Conservation (phyloP, 2,888 invertebrate genomes). For the Leistus spinibarbis region DNA sequence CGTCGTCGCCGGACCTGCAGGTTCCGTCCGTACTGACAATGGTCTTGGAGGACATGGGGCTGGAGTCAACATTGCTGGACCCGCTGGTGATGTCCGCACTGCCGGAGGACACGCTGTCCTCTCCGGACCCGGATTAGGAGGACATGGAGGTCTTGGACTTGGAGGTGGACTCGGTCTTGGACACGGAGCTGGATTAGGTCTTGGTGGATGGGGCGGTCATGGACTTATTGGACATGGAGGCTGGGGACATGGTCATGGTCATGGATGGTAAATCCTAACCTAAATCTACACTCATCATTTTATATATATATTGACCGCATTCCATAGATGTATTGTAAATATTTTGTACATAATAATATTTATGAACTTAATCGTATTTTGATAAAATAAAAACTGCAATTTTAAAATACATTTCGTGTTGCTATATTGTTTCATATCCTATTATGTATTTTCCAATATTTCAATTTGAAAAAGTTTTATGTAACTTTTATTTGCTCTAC, state of each 20-base stretch:
- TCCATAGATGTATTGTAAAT: constrained; percentile 4
- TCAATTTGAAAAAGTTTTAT: not conserved
- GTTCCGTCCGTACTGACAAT: constrained; percentile 10
- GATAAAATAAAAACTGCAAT: not conserved
- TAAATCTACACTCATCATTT: not conserved
- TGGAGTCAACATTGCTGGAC: constrained; percentile 39
- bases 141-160: constrained; percentile 20
- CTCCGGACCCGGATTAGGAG: constrained; percentile 22
- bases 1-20: constrained; percentile 16
- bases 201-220: constrained; percentile 28
- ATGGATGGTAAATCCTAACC: not conserved
- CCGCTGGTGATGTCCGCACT: constrained; percentile 47
- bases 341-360: not conserved
- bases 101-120: constrained; percentile 42
- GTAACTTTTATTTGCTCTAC: too few relatives aligned
- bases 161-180: constrained; percentile 9
- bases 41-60: constrained; percentile 25
- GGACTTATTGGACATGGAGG: constrained; percentile 26
- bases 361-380: not conserved
- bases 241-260: constrained; percentile 16
- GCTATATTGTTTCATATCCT: not conserved
- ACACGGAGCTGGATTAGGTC: constrained; percentile 9
- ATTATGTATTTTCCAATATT: not conserved
- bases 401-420: not conserved
- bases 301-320: constrained; percentile 1